Base-by-base conservation (phyloP, 2,797 vertebrate species). In the Ctenosaura bakeri region DNA sequence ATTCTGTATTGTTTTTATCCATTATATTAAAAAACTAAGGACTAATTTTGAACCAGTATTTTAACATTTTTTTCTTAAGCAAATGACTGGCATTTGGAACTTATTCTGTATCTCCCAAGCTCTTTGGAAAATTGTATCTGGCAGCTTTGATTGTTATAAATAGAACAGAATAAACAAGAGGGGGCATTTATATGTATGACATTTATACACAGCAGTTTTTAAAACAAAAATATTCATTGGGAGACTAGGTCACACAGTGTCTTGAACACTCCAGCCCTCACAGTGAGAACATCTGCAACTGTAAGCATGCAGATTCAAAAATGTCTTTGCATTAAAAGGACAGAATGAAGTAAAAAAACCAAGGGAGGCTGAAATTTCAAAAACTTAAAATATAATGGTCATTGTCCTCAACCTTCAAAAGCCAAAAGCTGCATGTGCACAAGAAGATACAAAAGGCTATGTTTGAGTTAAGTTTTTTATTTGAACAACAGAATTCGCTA, bases 41-140 rank as follows among this genome's bases (percentile, higher is more conserved):
- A 93, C 94, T 94, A 95, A 94, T 83, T 14, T 0, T 0, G 86
- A 93, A 87, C 66, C 89, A 82, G 3, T 62, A n/a, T 88, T 1
- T 64, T 88, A 22, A 46, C n/a, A 83, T 80, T 85, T 85, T 52
- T 79, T 6, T 29, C 56, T 35, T 0, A 90, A 90, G 83, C 88
- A 89, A 94, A 82, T 12, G 69, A 85, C 16, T 66, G 46, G 4
- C 1, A 26, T 22, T 76, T 86, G 74, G n/a, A 26, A 7, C 16
- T 62, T 74, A 89, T 88, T 90, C 18, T 87, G 90, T 83, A 18
- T 52, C 92, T 78, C 90, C 85, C 77, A 81, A 95, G 92, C 92
- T 93, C 93, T 96, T 1, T 90, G 66, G 91, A 91, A 92, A 81
- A 93, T 96, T 94, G 95, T 87, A 93, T 93, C 94, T 93, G 8